These are phyloP conservation scores for Cyclophora albipunctata DNA, from an alignment of 2,888 invertebrate species.

Conservation along the genomic window DNA sequence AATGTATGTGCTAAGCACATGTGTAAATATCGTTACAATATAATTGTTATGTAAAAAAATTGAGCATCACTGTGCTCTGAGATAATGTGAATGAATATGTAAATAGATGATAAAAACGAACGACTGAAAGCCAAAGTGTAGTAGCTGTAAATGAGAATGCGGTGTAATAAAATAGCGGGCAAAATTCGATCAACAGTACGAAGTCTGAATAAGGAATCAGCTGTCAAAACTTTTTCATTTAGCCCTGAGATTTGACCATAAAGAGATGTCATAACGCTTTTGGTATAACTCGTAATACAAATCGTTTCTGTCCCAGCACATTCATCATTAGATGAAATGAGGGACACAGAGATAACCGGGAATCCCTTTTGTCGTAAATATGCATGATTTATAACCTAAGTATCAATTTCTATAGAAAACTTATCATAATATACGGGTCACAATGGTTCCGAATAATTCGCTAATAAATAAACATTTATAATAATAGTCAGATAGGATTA, in stretches of 20 bases:
- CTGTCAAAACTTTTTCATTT: neutral
- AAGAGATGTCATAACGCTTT: neutral
- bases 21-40: neutral
- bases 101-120: conserved; percentile 1
- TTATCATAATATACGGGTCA: too few relatives aligned
- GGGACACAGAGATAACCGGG: too few relatives aligned
- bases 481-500: too few relatives aligned
- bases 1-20: conserved; percentile 30
- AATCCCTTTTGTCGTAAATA: too few relatives aligned
- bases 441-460: too few relatives aligned
- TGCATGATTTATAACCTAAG: too few relatives aligned
- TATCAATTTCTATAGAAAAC: too few relatives aligned
- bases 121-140: neutral
- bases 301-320: neutral
- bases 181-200: neutral
- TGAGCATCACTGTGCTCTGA: neutral
- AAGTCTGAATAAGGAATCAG: neutral
- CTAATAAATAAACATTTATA: too few relatives aligned
- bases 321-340: too few relatives aligned
- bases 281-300: neutral
- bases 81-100: conserved; percentile 7
- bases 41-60: neutral
- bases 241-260: neutral
- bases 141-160: too few relatives aligned
- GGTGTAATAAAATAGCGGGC: neutral